A percentile compares a stretch with the other conserved stretches of the same genome.
Conservation (phyloP, 2,113 vertebrate genomes). For the Oenanthe melanoleuca region DNA sequence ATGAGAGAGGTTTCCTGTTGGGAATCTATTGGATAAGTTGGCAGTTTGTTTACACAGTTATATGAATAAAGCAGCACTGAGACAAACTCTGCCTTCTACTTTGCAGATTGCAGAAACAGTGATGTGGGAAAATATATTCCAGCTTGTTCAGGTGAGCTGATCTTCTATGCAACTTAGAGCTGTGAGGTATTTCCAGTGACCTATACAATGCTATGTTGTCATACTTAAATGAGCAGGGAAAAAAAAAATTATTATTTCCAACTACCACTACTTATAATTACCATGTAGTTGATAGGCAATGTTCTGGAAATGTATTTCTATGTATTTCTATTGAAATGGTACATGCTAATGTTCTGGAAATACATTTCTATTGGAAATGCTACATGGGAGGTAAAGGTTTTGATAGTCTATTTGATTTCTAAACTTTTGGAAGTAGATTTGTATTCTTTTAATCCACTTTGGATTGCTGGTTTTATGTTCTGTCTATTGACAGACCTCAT, state of each 20-base stretch:
- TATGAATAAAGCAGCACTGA: not conserved
- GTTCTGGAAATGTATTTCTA: not conserved
- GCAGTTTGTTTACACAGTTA: not conserved
- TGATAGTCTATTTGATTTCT: not conserved
- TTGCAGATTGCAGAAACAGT: conserved; percentile 80
- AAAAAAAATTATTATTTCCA: not conserved
- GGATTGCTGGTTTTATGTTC: not conserved
- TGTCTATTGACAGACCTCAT: not conserved
- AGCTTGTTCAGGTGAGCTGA: conserved; percentile 84
- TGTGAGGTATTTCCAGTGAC: not conserved
- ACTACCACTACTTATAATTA: not conserved
- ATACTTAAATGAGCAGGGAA: not conserved
- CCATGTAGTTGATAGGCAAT: not conserved
- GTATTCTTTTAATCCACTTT: not conserved
- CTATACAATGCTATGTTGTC: not conserved
- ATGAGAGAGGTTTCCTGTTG: not conserved
- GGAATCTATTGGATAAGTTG: not conserved
- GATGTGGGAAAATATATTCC: conserved; percentile 80
- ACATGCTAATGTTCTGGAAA: not conserved
- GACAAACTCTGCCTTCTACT: not conserved
- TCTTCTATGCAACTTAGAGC: not conserved
- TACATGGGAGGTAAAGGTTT: not conserved
- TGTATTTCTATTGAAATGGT: not conserved
- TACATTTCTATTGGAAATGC: not conserved
- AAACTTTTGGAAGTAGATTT: not conserved